phyloP scores from a whole-genome alignment of 2,113 vertebrate species.

The Chelonoidis abingdonii region DNA sequence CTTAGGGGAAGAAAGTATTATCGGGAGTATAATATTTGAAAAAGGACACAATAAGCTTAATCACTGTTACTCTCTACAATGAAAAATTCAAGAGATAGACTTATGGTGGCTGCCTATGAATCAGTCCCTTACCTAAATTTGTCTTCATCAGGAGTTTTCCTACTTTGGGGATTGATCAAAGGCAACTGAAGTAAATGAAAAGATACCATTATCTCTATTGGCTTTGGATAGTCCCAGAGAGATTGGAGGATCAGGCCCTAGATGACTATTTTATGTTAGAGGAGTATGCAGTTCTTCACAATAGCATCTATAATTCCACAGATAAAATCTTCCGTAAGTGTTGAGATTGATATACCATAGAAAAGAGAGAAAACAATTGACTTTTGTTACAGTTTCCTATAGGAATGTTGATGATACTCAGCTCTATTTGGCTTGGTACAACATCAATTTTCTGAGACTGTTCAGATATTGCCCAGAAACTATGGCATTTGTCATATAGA shows the following conservation, averaged over 20 bases:
- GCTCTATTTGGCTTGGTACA: background rate
- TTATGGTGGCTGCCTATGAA: background rate
- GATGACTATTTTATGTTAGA: background rate
- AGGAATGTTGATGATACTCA: background rate
- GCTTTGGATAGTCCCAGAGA: slow-evolving; percentile 59
- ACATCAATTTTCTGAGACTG: background rate
- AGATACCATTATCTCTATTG: background rate
- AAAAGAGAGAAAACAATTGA: slow-evolving; percentile 16
- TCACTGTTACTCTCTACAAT: background rate
- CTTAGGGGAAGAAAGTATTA: background rate
- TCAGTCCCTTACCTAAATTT: background rate
- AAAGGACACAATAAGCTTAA: background rate
- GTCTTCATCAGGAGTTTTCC: slow-evolving; percentile 22
- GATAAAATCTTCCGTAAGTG: slow-evolving; percentile 46
- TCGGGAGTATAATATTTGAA: background rate
- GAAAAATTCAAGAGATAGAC: background rate
- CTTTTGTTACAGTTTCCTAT: background rate
- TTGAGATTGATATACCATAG: slow-evolving; percentile 42
- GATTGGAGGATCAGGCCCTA: slow-evolving; percentile 7
- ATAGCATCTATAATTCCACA: slow-evolving; percentile 48
- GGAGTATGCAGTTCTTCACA: slow-evolving; percentile 26
- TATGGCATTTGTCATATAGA: slow-evolving; percentile 51
- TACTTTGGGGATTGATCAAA: background rate
- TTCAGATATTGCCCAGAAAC: slow-evolving; percentile 54
- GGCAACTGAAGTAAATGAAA: background rate